Evolutionary conservation across 1,140 invertebrate genomes (phyloP), one percentile per base, ranked within the genome.

Genomic region (Samia ricini): DNA sequence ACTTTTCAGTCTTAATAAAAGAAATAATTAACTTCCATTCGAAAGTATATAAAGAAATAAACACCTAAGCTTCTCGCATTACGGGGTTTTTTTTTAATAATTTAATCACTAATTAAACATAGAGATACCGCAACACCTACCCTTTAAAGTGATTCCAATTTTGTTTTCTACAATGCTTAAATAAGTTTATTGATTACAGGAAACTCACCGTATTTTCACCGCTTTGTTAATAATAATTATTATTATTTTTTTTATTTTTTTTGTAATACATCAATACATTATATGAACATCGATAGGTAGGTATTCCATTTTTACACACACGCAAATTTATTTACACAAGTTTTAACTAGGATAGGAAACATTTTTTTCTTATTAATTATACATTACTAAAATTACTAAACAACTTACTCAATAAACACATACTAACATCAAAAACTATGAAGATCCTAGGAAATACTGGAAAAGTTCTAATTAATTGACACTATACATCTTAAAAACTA

Each of bases 311-410:
- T n/a, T 84, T 87, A 84, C 74, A 86, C 74, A 75, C 80, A 81
- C 71, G 79, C 75, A 85, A 57, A 61, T 61, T 63, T 87, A 83
- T 88, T 72, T 88, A 86, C 85, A 90, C 66, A 72, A 80, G 71
- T 77, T 69, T 66, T 81, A 88, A 75, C 83, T 88, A 88, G 65
- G 71, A 86, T 90, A 90, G 88, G 88, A 90, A 90, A 90, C 88
- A 85, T 88, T 88, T 59, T n/a, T 69, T 77, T 71, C 77, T 85
- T 87, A 77, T 77, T 33, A 85, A 83, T 79, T 83, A 75, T 85
- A 88, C 82, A 89, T 68, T 74, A 64, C 81, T 88, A 86, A 78
- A 80, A 83, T 79, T 87, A 88, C 72, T 76, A 81, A 88, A 88
- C 80, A 83, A 80, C 83, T 83, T 86, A 83, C 67, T 61, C 63